phyloP scores from a whole-genome alignment of 2,888 invertebrate genomes.

The Andrena camellia region DNA sequence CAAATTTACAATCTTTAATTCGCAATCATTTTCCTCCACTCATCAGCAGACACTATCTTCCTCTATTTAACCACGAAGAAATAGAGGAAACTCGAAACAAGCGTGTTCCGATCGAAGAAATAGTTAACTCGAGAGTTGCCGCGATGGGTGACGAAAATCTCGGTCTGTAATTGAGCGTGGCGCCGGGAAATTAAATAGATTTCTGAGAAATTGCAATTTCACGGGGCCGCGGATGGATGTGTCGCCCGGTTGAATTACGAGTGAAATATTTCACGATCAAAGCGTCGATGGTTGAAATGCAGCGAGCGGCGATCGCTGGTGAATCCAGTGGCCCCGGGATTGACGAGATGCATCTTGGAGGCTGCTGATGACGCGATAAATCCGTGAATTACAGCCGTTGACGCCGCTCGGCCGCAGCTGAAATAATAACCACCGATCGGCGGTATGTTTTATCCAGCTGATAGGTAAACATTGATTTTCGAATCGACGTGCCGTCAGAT shows the following conservation, averaged over 20 bases:
- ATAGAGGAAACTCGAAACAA: no score
- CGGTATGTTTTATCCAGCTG: constrained; percentile 38
- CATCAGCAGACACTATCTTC: no score
- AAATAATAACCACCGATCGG: constrained; percentile 46
- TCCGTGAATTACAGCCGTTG: constrained; percentile 48
- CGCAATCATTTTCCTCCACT: no score
- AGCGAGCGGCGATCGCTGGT: background rate
- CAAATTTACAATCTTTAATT: no score
- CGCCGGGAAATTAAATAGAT: background rate
- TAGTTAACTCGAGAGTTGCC: no score
- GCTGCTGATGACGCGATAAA: constrained; percentile 41
- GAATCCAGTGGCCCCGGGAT: background rate
- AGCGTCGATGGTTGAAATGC: constrained; percentile 1
- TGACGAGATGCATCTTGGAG: constrained; percentile 31
- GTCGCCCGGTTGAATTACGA: background rate
- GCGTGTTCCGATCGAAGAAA: no score
- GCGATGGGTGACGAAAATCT: no score
- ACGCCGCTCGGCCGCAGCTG: constrained; percentile 42
- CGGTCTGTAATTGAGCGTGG: no score
- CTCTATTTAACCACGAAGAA: no score
- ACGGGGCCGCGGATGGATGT: background rate
- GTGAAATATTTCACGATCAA: constrained; percentile 14
- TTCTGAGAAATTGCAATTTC: background rate
- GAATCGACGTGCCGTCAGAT: background rate
- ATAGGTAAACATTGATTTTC: constrained; percentile 29